These are phyloP conservation scores for Lithobates pipiens DNA, from an alignment of 2,797 vertebrate species.

Conservation along the genomic window DNA sequence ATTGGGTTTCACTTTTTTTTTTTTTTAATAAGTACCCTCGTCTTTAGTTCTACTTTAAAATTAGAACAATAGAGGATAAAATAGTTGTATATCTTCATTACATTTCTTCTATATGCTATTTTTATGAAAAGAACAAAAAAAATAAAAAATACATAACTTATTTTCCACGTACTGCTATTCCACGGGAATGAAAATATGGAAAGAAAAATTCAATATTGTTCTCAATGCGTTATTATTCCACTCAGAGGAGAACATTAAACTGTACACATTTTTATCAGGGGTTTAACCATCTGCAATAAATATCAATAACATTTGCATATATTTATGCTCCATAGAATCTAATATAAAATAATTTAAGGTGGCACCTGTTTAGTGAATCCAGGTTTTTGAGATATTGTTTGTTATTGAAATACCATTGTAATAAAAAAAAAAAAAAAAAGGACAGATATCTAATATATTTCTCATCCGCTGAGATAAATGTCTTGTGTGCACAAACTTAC, in stretches of 20 bases:
- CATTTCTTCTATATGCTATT: not conserved
- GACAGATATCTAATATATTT: constrained; percentile 69
- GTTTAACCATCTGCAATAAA: constrained; percentile 74
- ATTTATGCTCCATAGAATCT: constrained; percentile 69
- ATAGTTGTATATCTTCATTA: not conserved
- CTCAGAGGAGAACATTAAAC: constrained; percentile 67
- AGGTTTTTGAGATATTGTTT: constrained; percentile 81
- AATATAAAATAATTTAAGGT: constrained; percentile 79
- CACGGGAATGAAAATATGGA: constrained; percentile 14
- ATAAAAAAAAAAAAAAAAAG: constrained; percentile 72
- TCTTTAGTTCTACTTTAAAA: too few relatives aligned
- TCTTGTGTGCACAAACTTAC: constrained; percentile 72
- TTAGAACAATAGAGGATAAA: too few relatives aligned
- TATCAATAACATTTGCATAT: constrained; percentile 71
- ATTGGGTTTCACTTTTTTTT: too few relatives aligned
- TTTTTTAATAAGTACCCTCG: too few relatives aligned
- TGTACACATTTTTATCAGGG: constrained; percentile 69
- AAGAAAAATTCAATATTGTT: constrained; percentile 57
- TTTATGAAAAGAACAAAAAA: not conserved
- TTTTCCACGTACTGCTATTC: constrained; percentile 1
- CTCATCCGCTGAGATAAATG: constrained; percentile 74
- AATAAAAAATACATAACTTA: not conserved
- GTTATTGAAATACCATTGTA: constrained; percentile 82
- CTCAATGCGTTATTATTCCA: constrained; percentile 59
- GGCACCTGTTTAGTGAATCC: constrained; percentile 75